These are phyloP conservation scores for Troides oblongomaculatus DNA, from an alignment of 2,888 invertebrate species.

Conservation along the genomic window DNA sequence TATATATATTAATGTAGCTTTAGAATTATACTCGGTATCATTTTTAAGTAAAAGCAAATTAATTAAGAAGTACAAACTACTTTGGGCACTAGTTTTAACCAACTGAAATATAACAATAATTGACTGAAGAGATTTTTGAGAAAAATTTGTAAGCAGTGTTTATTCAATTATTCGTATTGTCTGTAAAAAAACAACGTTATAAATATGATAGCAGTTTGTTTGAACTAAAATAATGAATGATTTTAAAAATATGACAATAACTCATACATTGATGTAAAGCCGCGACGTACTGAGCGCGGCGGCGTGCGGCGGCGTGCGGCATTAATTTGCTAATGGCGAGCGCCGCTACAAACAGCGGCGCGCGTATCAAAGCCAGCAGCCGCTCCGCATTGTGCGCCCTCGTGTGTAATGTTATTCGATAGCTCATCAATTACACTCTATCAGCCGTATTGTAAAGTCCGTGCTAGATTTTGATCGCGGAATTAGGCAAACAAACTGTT, in stretches of 20 bases:
- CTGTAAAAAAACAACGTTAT: no score
- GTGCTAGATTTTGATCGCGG: conserved; percentile 2
- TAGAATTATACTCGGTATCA: no score
- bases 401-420: conserved; percentile 16
- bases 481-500: conserved; percentile 7
- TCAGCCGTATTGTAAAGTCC: conserved; percentile 13
- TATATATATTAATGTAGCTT: no score
- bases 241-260: conserved; percentile 2
- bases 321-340: conserved; percentile 23
- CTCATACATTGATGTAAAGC: conserved; percentile 1
- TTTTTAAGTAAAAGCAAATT: no score
- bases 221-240: neutral
- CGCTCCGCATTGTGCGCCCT: conserved; percentile 1
- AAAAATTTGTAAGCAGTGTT: no score
- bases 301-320: neutral
- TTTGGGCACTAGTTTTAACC: no score
- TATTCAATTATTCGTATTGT: no score
- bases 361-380: conserved; percentile 15
- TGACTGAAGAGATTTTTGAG: no score
- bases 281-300: neutral
- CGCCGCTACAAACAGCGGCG: neutral
- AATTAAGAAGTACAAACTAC: no score
- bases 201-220: no score
- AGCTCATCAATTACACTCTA: conserved; percentile 17
- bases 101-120: no score